These are phyloP conservation scores for Temnothorax nylanderi DNA, from an alignment of 1,140 invertebrate species.

Conservation along the genomic window DNA sequence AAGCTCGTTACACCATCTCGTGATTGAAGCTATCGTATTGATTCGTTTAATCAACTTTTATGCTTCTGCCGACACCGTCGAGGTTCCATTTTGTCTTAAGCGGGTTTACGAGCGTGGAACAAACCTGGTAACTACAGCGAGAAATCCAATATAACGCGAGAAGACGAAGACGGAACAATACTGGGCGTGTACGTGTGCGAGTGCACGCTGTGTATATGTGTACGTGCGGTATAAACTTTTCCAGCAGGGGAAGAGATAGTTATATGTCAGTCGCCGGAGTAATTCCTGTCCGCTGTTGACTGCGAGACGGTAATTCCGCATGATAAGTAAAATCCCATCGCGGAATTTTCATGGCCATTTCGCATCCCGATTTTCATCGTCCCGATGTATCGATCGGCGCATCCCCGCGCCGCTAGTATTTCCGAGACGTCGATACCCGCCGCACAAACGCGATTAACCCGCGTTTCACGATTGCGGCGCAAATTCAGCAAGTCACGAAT, in stretches of 20 bases:
- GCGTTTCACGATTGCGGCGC: slow-evolving; percentile 2
- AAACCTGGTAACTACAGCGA: slow-evolving; percentile 38
- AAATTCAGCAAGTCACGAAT: slow-evolving; percentile 30
- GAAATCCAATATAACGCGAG: slow-evolving; percentile 52
- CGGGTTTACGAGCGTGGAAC: slow-evolving; percentile 44
- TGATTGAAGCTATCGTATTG: slow-evolving; percentile 31
- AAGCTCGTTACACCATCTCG: slow-evolving; percentile 15
- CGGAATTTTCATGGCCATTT: slow-evolving; percentile 57
- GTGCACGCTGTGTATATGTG: neutral
- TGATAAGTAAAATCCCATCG: slow-evolving; percentile 72
- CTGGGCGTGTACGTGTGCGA: neutral
- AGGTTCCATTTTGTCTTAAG: slow-evolving; percentile 49
- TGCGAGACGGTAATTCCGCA: slow-evolving; percentile 50
- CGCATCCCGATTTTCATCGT: neutral
- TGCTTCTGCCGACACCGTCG: neutral
- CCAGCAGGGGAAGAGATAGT: neutral
- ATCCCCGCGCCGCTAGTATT: neutral
- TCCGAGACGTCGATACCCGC: slow-evolving; percentile 1
- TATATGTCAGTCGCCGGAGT: slow-evolving; percentile 6
- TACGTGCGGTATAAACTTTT: slow-evolving; percentile 17
- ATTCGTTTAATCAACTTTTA: slow-evolving; percentile 58
- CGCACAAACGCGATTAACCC: slow-evolving; percentile 10
- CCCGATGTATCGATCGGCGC: neutral
- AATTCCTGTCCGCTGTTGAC: slow-evolving; percentile 26
- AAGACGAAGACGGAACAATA: slow-evolving; percentile 42